Conservation (phyloP, 2,888 invertebrate genomes). For the Sicus ferrugineus region DNA sequence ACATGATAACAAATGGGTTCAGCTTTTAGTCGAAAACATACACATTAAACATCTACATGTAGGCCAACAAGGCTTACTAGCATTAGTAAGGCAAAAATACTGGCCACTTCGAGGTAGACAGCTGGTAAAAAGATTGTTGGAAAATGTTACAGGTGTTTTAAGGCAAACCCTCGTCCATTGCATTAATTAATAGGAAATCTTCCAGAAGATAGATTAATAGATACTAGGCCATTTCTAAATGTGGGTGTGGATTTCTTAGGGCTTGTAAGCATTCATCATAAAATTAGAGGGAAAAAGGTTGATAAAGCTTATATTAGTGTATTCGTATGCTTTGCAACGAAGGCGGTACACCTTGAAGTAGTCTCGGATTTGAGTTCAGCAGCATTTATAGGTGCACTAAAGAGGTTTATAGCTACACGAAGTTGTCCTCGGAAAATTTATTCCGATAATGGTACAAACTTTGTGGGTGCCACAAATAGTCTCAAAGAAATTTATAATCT, state of each 20-base stretch:
- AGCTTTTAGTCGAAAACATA: constrained; percentile 19
- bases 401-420: background rate
- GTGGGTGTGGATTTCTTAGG: too few species aligned
- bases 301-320: background rate
- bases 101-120: too few species aligned
- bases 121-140: background rate
- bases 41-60: constrained; percentile 4
- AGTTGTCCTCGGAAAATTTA: background rate
- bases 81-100: background rate
- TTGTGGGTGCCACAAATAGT: background rate
- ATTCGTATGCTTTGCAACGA: background rate
- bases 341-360: background rate
- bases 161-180: background rate
- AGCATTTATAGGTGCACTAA: background rate
- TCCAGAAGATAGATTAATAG: too few species aligned
- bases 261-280: too few species aligned
- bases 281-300: too few species aligned
- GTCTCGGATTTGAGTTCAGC: background rate
- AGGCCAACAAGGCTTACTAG: too few species aligned
- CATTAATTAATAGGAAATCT: too few species aligned
- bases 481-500: background rate
- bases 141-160: constrained; percentile 1
- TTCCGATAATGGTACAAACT: constrained; percentile 4
- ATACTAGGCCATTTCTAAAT: too few species aligned
- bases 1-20: constrained; percentile 16